Evolutionary conservation across 2,113 vertebrate genomes (phyloP), one percentile per base, ranked within the genome.

Genomic region (Microtus montanus): DNA sequence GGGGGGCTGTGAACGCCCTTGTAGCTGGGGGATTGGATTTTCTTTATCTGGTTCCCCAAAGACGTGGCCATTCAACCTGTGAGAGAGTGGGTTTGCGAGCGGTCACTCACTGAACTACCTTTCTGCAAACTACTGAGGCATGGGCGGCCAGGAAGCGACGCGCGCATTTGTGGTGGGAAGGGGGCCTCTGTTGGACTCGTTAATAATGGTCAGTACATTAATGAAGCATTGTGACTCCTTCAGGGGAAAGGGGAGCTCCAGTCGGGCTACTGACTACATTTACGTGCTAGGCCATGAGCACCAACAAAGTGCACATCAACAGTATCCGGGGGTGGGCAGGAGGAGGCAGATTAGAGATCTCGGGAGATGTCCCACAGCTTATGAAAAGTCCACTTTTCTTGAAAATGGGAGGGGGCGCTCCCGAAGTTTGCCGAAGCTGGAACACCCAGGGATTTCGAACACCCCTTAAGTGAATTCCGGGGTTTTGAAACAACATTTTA

Each of bases 161-260:
- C 89, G 38, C 41, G 0, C 49, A 0, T 7, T 47, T 78, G 1
- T 13, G 38, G 73, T 12, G 1, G 28, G 61, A 35, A 47, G 20
- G 1, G 28, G 71, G 78, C 44, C 91, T 87, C 79, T 63, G 74
- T 54, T 30, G 54, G 9, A 35, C 80, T 41, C 33, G 20, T 82
- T 88, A 90, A 68, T 44, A 49, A 24, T 35, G 30, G 58, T 52
- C 35, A 30, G 44, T 49, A 30, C 14, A 22, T 94, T 71, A 84
- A 68, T 41, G 70, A 91, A 95, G 87, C 61, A 70, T 92, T 87
- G 73, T 95, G 82, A 17, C 15, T 30, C 83, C 49, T 64, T 64
- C 15, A 2, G n/a, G 35, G n/a, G 14, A 64, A 77, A 44, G 44
- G 58, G 71, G 20, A 13, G 12, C 26, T 52, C 28, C 41, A 44